Evolutionary conservation across 2,888 invertebrate genomes (phyloP), one percentile per base, ranked within the genome.

Genomic region (Perdita meconis): DNA sequence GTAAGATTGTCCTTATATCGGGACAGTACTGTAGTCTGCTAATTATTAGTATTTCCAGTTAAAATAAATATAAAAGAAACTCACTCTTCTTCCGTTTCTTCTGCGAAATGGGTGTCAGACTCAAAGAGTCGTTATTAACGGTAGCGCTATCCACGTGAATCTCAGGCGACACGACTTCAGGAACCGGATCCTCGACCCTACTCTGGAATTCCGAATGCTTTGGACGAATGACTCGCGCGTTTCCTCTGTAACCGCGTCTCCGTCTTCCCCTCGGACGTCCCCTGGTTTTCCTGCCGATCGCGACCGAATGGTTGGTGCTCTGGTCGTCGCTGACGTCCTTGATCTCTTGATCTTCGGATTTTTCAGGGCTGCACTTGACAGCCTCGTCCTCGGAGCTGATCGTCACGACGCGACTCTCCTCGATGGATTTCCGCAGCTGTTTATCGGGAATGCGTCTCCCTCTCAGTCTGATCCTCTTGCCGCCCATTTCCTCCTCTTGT

Each of bases 331-430:
- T 83, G 5, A 68, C 75, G 47, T 84, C 88, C 44, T 86, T 86
- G 26, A 80, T 82, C 19, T 84, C 87, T 36, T 82, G 83, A 8
- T 78, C 86, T 34, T 78, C 82, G 12, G 82, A 83, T 66, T 70
- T 80, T 80, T 74, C 74, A 0, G 69, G 26, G 24, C 16, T 63
- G 42, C 71, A 70, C 51, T 84, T 84, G 36, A 72, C 66, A 26
- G 73, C 78, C 61, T 92, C 91, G n/a, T 92, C 92, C 10, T 92
- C 92, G 1, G 90, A 92, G 19, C 91, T 92, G 38, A 87, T 78
- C 8, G 87, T 82, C 13, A 87, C 87, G 12, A 88, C 80, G 3
- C 92, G 85, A 76, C 84, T 92, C n/a, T 91, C 90, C 47, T 92
- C 93, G 0, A 92, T 83, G 3, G 89, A 89, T 61, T 90, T 91